Conservation (phyloP, 2,797 vertebrate species). For the Xenopus petersii region DNA sequence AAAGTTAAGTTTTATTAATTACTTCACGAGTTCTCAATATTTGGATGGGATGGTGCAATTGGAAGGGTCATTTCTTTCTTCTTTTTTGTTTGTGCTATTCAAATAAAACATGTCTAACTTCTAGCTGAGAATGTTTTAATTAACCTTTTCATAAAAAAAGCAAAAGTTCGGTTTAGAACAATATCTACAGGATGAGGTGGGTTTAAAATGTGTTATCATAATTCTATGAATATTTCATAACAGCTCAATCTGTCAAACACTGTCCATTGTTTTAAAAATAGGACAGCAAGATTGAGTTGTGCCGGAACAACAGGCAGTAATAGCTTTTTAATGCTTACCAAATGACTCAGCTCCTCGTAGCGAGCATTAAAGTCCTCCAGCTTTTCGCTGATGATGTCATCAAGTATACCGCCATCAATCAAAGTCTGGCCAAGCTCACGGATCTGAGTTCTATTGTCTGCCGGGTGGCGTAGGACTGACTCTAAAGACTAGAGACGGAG, state of each 20-base stretch:
- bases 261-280: not conserved
- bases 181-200: not conserved
- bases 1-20: too few relatives aligned
- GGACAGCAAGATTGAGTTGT: not conserved
- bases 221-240: slow-evolving; percentile 7
- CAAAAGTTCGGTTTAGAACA: too few relatives aligned
- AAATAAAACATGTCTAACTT: too few relatives aligned
- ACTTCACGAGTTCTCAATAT: too few relatives aligned
- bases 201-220: not conserved
- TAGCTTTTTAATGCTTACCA: slow-evolving; percentile 69
- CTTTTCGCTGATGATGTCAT: slow-evolving; percentile 96
- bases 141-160: too few relatives aligned
- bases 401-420: slow-evolving; percentile 93
- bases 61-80: too few relatives aligned
- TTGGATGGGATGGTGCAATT: too few relatives aligned
- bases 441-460: slow-evolving; percentile 96
- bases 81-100: too few relatives aligned
- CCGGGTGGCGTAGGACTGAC: slow-evolving; percentile 85
- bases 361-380: slow-evolving; percentile 87
- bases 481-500: slow-evolving; percentile 71
- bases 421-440: slow-evolving; percentile 93
- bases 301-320: not conserved
- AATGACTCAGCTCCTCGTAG: slow-evolving; percentile 85
- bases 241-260: slow-evolving; percentile 4
- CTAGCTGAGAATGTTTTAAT: too few relatives aligned